phyloP scores from a whole-genome alignment of 1,140 invertebrate species.

The Lepidurus couesii region DNA sequence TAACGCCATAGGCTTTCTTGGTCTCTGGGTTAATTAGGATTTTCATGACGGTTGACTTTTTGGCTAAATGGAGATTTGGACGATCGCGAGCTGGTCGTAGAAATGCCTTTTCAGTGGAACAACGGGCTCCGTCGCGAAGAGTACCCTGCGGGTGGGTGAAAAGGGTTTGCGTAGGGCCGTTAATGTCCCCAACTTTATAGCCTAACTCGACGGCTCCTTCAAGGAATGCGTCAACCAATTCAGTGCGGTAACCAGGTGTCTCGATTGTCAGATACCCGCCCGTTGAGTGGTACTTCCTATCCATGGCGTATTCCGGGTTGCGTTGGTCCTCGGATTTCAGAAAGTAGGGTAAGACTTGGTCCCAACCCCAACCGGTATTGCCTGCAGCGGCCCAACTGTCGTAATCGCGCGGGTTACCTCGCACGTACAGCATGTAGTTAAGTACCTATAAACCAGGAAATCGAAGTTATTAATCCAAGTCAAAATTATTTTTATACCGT shows the following conservation, averaged over 20 bases:
- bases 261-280: conserved; percentile 79
- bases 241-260: conserved; percentile 72
- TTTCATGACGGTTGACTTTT: conserved; percentile 67
- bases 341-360: conserved; percentile 80
- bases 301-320: conserved; percentile 65
- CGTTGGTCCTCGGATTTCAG: conserved; percentile 80
- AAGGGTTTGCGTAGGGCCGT: conserved; percentile 70
- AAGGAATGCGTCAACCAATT: conserved; percentile 70
- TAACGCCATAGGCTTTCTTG: conserved; percentile 67
- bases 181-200: conserved; percentile 71
- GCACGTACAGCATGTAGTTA: conserved; percentile 92
- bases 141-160: conserved; percentile 60
- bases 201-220: conserved; percentile 73
- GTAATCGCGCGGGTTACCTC: conserved; percentile 85
- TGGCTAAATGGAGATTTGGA: conserved; percentile 72
- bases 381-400: conserved; percentile 82
- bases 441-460: conserved; percentile 52
- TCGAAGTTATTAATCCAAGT: neutral
- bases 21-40: conserved; percentile 57
- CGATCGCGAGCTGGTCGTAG: conserved; percentile 69
- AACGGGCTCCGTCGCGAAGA: conserved; percentile 74
- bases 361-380: conserved; percentile 84
- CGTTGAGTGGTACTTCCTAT: conserved; percentile 64
- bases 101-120: conserved; percentile 84
- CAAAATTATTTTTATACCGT: neutral